Evolutionary conservation across 2,888 invertebrate genomes (phyloP).

Genomic region (Callyntrura guangdongensis): DNA sequence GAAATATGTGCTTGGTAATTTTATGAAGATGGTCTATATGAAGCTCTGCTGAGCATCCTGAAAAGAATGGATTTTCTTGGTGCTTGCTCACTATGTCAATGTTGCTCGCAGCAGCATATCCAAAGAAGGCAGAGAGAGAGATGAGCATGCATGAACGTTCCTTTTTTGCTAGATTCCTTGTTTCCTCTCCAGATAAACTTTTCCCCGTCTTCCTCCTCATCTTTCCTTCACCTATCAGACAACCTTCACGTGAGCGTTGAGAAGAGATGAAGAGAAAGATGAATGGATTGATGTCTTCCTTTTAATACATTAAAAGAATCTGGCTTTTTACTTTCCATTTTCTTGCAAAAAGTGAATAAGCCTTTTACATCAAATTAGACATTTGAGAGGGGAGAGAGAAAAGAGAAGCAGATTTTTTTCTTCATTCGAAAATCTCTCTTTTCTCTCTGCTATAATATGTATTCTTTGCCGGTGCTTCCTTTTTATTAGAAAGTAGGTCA

Average conservation of each 20-base stretch:
- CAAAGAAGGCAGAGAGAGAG: not conserved
- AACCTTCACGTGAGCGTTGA: not conserved
- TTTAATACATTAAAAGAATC: conserved; percentile 57
- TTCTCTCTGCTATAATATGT: not conserved
- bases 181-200: conserved; percentile 52
- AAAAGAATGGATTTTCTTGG: conserved; percentile 30
- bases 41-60: conserved; percentile 19
- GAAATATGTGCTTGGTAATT: conserved; percentile 27
- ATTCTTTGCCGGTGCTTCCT: not conserved
- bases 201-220: not conserved
- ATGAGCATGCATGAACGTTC: conserved; percentile 32
- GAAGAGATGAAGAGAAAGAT: conserved; percentile 17
- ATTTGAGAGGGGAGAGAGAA: not conserved
- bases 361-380: conserved; percentile 56
- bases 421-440: not conserved
- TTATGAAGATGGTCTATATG: conserved; percentile 20
- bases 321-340: conserved; percentile 43
- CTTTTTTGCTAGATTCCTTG: not conserved
- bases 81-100: not conserved
- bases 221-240: conserved; percentile 2
- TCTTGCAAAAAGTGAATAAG: conserved; percentile 39
- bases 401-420: conserved; percentile 2
- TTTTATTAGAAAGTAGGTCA: conserved; percentile 55
- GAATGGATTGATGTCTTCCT: conserved; percentile 61
- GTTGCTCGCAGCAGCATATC: too few species aligned